Base-by-base conservation (phyloP, 2,888 invertebrate genomes). In the Deladenus siricidicola region DNA sequence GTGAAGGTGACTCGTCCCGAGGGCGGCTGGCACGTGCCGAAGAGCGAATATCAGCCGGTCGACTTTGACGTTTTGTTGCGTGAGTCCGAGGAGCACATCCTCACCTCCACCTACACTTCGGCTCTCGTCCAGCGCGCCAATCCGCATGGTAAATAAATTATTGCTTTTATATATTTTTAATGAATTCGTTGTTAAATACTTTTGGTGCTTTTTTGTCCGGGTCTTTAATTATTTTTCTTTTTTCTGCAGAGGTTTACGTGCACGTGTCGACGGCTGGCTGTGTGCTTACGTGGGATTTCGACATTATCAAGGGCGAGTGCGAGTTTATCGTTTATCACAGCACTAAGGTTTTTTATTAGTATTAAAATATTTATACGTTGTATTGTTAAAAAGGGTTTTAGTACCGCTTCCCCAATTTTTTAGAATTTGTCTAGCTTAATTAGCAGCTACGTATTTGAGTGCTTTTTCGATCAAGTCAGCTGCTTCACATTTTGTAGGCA, bases 211-310 rank as follows among this genome's bases (percentile, higher is more conserved):
- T 6, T 48, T 48, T 48, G 19, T 4, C 17, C 17, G 17, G 10
- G 3, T 21, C 24, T 48, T 4, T 24, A 10, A 48, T 34, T 14
- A 48, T 48, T 48, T 4, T 48, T 4, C 48, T 45, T n/a, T n/a
- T 52, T 17, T 24, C 14, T 17, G 26, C 19, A n/a, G 21, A 58
- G 59, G 81, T 82, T 29, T 68, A 88, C 65, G 86, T 93, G 56
- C 84, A 85, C 53, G 88, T 89, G 71, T 84, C 86, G 58, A 89
- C 90, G 80, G 86, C 87, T 17, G 89, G 89, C 71, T 87, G 89
- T 80, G 90, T 93, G 62, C 84, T 93, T 48, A 92, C 92, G 26
- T 93, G 92, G 92, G 93, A 93, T 82, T 93, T 92, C 82, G 92
- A 93, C 83, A 89, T 92, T 56, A 84, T 91, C 80, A 86, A 89